These are phyloP conservation scores for Coranthus polyacanthus DNA, from an alignment of 2,797 vertebrate species.

Conservation along the genomic window DNA sequence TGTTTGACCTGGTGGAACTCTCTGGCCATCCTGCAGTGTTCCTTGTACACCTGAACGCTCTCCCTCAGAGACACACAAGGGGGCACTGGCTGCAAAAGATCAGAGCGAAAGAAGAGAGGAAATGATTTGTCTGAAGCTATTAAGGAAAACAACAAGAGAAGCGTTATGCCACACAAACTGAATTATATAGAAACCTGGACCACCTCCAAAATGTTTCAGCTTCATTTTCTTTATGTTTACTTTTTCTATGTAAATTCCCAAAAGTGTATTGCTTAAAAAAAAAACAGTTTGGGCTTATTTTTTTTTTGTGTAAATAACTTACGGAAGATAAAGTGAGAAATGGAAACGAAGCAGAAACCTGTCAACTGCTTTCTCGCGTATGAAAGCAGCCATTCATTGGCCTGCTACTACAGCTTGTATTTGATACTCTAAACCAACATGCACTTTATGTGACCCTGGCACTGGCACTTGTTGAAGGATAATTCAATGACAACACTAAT, in stretches of 20 bases:
- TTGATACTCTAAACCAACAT: constrained; percentile 42
- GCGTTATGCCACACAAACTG: not conserved
- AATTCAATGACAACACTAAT: constrained; percentile 62
- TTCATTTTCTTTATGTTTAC: not conserved
- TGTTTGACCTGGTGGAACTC: constrained; percentile 96
- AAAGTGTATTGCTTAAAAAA: no score
- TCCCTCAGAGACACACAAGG: constrained; percentile 92
- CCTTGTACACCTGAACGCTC: constrained; percentile 94
- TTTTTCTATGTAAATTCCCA: no score
- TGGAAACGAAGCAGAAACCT: not conserved
- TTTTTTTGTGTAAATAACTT: not conserved
- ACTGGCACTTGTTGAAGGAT: constrained; percentile 52
- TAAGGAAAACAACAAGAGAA: constrained; percentile 2
- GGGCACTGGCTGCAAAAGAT: constrained; percentile 88
- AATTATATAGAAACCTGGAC: not conserved
- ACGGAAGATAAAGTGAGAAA: not conserved
- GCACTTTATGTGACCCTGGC: constrained; percentile 33
- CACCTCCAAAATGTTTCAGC: not conserved
- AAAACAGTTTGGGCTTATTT: no score
- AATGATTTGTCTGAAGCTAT: not conserved
- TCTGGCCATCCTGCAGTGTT: constrained; percentile 96
- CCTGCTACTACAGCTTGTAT: constrained; percentile 29
- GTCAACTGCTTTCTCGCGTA: not conserved
- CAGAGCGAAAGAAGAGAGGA: constrained; percentile 18
- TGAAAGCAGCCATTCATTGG: constrained; percentile 25